Evolutionary conservation across 2,888 invertebrate species (phyloP).

Genomic region (Achlya flavicornis): DNA sequence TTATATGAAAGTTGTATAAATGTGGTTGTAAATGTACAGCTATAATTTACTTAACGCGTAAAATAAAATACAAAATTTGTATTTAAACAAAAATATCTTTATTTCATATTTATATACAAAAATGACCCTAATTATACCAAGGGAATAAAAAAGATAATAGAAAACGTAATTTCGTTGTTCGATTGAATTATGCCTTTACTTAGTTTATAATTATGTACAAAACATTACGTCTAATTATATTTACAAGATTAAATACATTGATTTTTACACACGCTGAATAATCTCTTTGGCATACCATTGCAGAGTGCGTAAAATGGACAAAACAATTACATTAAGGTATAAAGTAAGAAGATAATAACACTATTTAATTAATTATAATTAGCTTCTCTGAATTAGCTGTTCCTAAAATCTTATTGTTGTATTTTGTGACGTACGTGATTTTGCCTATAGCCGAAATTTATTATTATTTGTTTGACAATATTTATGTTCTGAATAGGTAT

Average conservation of each 20-base stretch:
- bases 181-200: background rate
- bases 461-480: no score
- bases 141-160: constrained; percentile 30
- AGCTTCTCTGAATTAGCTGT: no score
- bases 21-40: no score
- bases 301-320: constrained; percentile 46
- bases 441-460: no score
- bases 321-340: background rate
- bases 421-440: no score
- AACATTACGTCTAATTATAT: constrained; percentile 24
- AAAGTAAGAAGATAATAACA: no score
- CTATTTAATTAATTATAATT: no score
- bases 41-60: background rate
- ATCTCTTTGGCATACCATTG: constrained; percentile 71
- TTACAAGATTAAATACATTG: constrained; percentile 31
- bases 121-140: constrained; percentile 25
- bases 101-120: constrained; percentile 36
- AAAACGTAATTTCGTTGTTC: constrained; percentile 42
- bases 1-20: background rate
- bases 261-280: constrained; percentile 58
- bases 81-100: background rate
- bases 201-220: background rate
- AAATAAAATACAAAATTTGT: background rate
- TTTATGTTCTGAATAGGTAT: no score
- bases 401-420: no score